These are phyloP conservation scores for Podarcis raffonei DNA, from an alignment of 2,113 vertebrate species.

Conservation along the genomic window DNA sequence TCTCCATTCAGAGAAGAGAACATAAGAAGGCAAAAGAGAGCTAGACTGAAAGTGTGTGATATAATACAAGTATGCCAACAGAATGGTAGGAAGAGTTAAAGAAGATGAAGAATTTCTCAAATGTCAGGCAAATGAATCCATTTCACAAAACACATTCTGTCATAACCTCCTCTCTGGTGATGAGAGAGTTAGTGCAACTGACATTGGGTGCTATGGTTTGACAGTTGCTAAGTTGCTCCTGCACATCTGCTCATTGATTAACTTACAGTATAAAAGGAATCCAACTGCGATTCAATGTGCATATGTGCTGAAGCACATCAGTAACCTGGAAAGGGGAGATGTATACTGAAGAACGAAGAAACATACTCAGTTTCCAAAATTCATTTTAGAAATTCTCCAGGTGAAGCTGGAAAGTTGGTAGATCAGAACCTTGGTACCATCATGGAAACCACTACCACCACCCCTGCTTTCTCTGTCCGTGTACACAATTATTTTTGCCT, in stretches of 20 bases:
- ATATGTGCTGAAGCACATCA: not conserved
- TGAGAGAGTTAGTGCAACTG: not conserved
- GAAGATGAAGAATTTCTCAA: not conserved
- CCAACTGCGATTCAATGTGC: not conserved
- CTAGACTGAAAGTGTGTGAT: not conserved
- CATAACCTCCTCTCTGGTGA: not conserved
- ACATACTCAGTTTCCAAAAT: not conserved
- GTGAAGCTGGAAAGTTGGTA: not conserved
- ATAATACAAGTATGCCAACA: not conserved
- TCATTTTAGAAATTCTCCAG: not conserved
- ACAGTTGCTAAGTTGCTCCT: not conserved
- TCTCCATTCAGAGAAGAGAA: not conserved
- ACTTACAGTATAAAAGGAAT: not conserved
- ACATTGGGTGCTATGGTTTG: not conserved
- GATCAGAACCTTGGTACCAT: not conserved
- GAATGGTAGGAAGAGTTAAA: not conserved
- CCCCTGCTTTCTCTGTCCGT: too few relatives aligned
- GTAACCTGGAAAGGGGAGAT: not conserved
- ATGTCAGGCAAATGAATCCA: not conserved
- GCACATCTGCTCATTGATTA: not conserved
- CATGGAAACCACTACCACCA: too few relatives aligned
- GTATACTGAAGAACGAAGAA: not conserved
- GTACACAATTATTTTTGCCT: not conserved
- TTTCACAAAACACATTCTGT: not conserved
- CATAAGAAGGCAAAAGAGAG: not conserved